Base-by-base conservation (phyloP, 2,888 invertebrate species). In the Cantharis lateralis region DNA sequence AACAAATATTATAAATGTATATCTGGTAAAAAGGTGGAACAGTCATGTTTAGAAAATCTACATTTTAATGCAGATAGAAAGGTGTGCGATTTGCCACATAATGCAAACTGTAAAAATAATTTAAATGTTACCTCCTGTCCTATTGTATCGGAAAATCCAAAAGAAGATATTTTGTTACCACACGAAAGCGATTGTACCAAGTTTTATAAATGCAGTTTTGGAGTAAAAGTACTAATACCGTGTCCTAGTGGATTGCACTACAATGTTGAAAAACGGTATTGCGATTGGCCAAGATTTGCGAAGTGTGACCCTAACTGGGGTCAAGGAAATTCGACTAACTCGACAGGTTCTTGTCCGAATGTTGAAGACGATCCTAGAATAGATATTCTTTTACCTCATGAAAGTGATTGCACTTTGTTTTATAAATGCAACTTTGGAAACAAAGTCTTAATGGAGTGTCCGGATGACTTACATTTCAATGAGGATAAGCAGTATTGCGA, bases 171-270 rank as follows among this genome's bases (percentile, higher is more conserved):
- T n/a, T 62, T 72, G 3, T 72, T 20, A 15, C 76, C 80, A 10
- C 81, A 80, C 24, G 76, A 79, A 28, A 18, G 62, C 9, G 73
- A 79, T 24, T 82, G 82, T 68, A 64, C 72, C 0, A 73, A 79
- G 15, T 82, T 80, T 72, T 82, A 79, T 73, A 75, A 79, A 18
- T 82, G 82, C 70, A 76, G 75, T 16, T 74, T 79, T 48, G 79
- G 79, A 62, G 28, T 68, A 9, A 76, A 77, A 20, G 69, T 81
- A 10, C 16, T 78, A 2, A 62, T 76, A 61, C 63, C 78, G 15
- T 83, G 83, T 68, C 77, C 81, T 16, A 26, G n/a, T 15, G 80
- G 78, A 20, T 71, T 82, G 10, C 80, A 82, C 68, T 82, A 81
- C 69, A 81, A 81, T 62, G 72, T 78, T 9, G 68, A 4, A 5